These are phyloP conservation scores for Prosapia bicincta DNA, from an alignment of 2,888 invertebrate genomes.

Conservation along the genomic window DNA sequence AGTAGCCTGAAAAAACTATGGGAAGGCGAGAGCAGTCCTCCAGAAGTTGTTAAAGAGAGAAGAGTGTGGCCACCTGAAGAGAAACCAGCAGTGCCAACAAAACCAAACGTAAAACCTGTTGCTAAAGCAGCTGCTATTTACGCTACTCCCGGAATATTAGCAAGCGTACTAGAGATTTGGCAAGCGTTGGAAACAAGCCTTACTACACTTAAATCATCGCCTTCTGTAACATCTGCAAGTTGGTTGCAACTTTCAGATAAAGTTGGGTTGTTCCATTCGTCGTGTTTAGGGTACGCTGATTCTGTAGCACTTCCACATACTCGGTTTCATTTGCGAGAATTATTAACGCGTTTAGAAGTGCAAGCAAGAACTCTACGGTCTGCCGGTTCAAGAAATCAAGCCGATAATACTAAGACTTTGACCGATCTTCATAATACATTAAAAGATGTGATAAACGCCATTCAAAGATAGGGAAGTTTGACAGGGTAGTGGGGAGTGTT, in stretches of 20 bases:
- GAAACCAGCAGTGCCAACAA: slow-evolving; percentile 63
- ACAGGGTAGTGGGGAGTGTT: not conserved
- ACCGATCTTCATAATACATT: slow-evolving; percentile 69
- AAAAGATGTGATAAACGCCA: slow-evolving; percentile 63
- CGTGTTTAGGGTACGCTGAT: slow-evolving; percentile 82
- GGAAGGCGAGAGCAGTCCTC: slow-evolving; percentile 66
- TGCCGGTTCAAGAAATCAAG: slow-evolving; percentile 64
- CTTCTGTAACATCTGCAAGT: slow-evolving; percentile 58
- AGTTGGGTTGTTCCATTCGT: slow-evolving; percentile 74
- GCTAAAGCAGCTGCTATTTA: slow-evolving; percentile 60
- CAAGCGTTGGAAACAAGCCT: slow-evolving; percentile 62
- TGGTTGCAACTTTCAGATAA: slow-evolving; percentile 79
- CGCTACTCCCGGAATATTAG: slow-evolving; percentile 63
- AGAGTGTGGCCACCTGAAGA: slow-evolving; percentile 54
- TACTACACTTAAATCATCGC: slow-evolving; percentile 56
- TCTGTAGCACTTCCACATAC: slow-evolving; percentile 76
- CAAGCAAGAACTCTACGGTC: slow-evolving; percentile 66
- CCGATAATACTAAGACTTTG: slow-evolving; percentile 64
- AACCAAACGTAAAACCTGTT: slow-evolving; percentile 48
- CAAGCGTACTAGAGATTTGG: slow-evolving; percentile 62
- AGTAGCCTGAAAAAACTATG: slow-evolving; percentile 88
- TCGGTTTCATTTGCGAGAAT: slow-evolving; percentile 81
- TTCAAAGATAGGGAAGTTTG: slow-evolving; percentile 23
- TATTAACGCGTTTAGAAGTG: slow-evolving; percentile 64
- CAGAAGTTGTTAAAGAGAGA: slow-evolving; percentile 46